A percentile compares a stretch with the other conserved stretches of the same genome.
Conservation (phyloP, 23 tunicate genomes). For the Halocynthia aurantium region DNA sequence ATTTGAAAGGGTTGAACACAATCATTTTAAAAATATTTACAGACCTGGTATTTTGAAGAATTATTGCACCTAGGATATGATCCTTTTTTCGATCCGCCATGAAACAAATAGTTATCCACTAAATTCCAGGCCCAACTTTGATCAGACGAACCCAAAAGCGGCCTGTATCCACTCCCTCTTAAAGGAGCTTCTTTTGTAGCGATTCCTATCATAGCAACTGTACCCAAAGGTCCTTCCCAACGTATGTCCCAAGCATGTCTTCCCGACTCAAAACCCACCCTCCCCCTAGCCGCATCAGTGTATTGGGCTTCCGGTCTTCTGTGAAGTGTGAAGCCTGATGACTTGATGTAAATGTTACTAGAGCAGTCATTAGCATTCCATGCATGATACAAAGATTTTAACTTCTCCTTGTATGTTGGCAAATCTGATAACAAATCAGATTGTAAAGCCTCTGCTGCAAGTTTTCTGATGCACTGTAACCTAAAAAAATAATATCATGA, state of each 20-base stretch:
- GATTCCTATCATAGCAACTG: slow-evolving; percentile 81
- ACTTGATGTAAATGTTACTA: slow-evolving; percentile 53
- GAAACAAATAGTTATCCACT: slow-evolving; percentile 69
- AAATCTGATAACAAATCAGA: slow-evolving; percentile 39
- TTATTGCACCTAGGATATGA: slow-evolving; percentile 66
- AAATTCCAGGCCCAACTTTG: slow-evolving; percentile 90
- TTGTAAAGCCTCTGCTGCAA: slow-evolving; percentile 35
- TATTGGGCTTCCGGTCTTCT: slow-evolving; percentile 84
- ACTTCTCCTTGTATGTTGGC: slow-evolving; percentile 66
- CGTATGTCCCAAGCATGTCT: slow-evolving; percentile 75
- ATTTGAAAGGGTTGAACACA: not conserved
- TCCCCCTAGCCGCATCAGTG: slow-evolving; percentile 72
- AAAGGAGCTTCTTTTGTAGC: slow-evolving; percentile 71
- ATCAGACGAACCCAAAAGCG: slow-evolving; percentile 55
- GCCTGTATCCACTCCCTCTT: slow-evolving; percentile 53
- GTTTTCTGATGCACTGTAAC: slow-evolving; percentile 46
- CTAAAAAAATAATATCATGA: slow-evolving; percentile 8
- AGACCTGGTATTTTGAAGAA: slow-evolving; percentile 64
- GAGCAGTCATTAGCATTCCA: slow-evolving; percentile 75
- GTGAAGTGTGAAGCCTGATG: slow-evolving; percentile 63
- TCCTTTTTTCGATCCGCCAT: slow-evolving; percentile 45
- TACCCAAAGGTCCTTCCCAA: slow-evolving; percentile 74
- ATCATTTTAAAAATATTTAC: too few relatives aligned
- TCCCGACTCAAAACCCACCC: slow-evolving; percentile 68
- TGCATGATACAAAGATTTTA: slow-evolving; percentile 57